Evolutionary conservation across 2,797 vertebrate genomes (phyloP), one percentile per base, ranked within the genome.

Genomic region (Kryptolebias ocellatus): DNA sequence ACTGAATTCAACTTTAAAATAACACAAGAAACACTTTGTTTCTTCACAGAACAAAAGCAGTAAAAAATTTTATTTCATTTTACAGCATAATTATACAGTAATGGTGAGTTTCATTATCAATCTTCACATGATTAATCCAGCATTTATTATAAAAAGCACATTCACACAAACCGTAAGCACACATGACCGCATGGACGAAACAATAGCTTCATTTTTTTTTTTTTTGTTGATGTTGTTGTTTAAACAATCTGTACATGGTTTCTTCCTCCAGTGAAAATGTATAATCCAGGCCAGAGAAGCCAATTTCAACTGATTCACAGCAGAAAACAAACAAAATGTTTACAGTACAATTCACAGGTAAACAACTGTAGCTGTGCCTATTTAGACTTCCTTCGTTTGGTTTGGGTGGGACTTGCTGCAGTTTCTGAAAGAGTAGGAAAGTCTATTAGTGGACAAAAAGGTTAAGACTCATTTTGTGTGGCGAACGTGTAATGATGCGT

Each of bases 331-430:
- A 47, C 17, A 78, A 84, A 80, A 94, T 92, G 95, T 96, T 93
- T 96, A 96, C 95, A 96, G 94, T 95, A 96, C 95, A 95, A 92
- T 95, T 93, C 92, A 96, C 94, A 94, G 91, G 93, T 94, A 85
- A 83, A 86, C 91, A 66, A 91, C 93, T 91, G 75, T 84, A 86
- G 88, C 93, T 90, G 68, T 44, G 78, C 39, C 86, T 93, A 99
- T 95, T 99, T 99, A 82, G 98, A 99, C 94, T 99, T 99, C 95
- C 97, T 99, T 95, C 96, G 91, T 93, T 99, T 99, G 83, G 97
- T 96, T 93, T 98, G 98, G 80, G 96, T 96, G 63, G 95, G 95
- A 90, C 96, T 96, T 62, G 96, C 95, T 94, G 95, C 95, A 86
- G 95, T 94, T 90, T 95, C 94, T 95, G 83, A 54, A 62, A 78